Conservation (phyloP, 2,797 vertebrate genomes). For the Eulemur mongoz region DNA sequence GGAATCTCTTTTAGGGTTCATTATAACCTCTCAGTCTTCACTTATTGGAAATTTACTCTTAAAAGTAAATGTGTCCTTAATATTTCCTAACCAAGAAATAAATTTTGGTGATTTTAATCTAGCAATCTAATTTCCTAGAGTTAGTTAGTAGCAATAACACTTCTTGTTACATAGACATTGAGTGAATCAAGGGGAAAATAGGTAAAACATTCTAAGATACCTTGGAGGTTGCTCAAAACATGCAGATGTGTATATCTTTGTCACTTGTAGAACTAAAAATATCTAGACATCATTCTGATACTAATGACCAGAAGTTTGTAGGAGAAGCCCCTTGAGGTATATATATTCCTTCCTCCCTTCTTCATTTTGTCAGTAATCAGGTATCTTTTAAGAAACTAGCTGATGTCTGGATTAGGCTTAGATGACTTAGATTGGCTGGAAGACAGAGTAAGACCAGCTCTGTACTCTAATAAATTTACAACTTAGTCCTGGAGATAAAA, state of each 20-base stretch:
- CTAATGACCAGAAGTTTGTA: neutral
- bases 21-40: neutral
- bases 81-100: neutral
- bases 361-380: neutral
- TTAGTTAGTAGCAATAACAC: neutral
- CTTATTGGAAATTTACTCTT: neutral
- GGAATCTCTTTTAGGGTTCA: neutral
- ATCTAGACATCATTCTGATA: neutral
- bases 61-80: neutral
- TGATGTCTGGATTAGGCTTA: neutral
- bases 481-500: neutral
- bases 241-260: neutral
- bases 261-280: neutral
- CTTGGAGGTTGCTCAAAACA: neutral
- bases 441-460: neutral
- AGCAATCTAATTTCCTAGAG: conserved; percentile 9
- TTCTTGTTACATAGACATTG: neutral
- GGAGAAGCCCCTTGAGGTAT: neutral
- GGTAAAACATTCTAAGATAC: neutral
- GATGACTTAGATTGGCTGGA: neutral
- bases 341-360: neutral
- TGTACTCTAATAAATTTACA: neutral
- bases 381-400: neutral
- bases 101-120: conserved; percentile 22
- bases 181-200: neutral